These are phyloP conservation scores for Mesocentrotus franciscanus DNA, from an alignment of 53 echinoderm and acorn worm species.

Conservation along the genomic window DNA sequence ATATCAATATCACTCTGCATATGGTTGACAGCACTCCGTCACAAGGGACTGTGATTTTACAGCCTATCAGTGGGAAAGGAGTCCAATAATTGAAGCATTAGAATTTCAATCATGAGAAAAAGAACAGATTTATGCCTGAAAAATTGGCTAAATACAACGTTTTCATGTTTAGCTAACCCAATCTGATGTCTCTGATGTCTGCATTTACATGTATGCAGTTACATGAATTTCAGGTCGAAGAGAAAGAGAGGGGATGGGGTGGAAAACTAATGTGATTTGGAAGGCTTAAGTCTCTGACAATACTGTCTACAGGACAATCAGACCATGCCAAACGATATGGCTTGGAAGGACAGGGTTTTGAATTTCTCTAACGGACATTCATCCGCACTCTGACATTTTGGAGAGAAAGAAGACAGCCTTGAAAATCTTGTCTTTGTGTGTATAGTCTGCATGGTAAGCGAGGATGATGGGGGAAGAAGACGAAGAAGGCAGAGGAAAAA, in stretches of 20 bases:
- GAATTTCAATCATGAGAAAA: neutral
- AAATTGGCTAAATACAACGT: neutral
- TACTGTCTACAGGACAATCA: neutral
- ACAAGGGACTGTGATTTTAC: neutral
- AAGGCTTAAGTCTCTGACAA: constrained; percentile 11
- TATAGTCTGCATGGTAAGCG: neutral
- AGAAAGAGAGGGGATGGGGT: neutral
- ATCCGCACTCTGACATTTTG: constrained; percentile 28
- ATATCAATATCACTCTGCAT: neutral
- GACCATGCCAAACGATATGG: neutral
- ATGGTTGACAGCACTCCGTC: neutral
- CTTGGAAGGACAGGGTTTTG: constrained; percentile 9
- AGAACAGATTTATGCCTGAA: neutral
- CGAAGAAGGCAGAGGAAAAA: neutral
- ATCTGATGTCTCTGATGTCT: neutral
- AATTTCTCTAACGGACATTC: constrained; percentile 4
- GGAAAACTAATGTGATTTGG: neutral
- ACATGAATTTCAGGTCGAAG: neutral
- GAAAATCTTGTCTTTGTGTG: constrained; percentile 1
- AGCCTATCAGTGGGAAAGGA: constrained; percentile 1
- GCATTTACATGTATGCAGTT: neutral
- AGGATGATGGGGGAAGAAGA: constrained; percentile 15
- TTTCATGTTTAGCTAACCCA: neutral
- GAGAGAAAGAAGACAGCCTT: neutral
- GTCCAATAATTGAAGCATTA: neutral